These are phyloP conservation scores for pig (Sus scrofa) DNA, from an alignment of 2,113 vertebrate species.

Conservation along the genomic window DNA sequence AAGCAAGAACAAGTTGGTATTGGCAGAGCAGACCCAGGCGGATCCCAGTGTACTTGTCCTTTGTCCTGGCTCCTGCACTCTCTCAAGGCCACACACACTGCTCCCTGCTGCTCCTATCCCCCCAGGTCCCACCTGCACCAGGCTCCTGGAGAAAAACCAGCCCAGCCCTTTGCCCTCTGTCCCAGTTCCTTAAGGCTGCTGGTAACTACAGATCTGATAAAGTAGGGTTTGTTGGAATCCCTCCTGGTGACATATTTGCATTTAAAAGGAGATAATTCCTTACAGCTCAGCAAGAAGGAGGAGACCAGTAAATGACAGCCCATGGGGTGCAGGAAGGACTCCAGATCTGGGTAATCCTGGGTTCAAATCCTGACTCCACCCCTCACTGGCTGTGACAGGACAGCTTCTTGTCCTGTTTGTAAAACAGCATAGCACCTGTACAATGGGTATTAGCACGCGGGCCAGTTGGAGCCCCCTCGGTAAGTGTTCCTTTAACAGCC, in stretches of 20 bases:
- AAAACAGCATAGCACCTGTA: neutral
- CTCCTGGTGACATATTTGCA: neutral
- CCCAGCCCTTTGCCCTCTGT: neutral
- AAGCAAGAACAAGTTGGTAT: slow-evolving; percentile 39
- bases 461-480: neutral
- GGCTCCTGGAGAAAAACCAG: neutral
- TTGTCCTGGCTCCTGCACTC: neutral
- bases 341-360: neutral
- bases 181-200: neutral
- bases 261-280: slow-evolving; percentile 44
- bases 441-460: neutral
- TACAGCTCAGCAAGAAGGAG: neutral
- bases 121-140: neutral
- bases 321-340: neutral
- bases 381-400: neutral
- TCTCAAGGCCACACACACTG: neutral
- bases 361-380: neutral
- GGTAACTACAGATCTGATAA: neutral
- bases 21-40: neutral
- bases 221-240: neutral
- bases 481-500: neutral
- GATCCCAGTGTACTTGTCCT: neutral
- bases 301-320: neutral
- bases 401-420: neutral
- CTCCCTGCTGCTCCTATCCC: neutral